Conservation (phyloP, 2,113 vertebrate genomes). For the Thamnophis sirtalis region DNA sequence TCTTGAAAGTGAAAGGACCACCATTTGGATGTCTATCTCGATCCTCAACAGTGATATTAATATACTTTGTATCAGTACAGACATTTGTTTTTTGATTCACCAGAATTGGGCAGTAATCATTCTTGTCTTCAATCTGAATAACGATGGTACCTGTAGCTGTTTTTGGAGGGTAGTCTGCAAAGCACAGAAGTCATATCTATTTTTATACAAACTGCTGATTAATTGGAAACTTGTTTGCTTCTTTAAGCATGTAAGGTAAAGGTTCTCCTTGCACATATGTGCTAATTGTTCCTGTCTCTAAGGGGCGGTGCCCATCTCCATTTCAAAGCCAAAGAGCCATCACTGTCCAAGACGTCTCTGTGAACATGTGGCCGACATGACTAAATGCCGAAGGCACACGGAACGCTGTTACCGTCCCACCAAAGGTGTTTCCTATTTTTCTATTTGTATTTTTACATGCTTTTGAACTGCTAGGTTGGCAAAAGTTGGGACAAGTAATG, state of each 20-base stretch:
- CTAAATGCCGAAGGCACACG: too few species aligned
- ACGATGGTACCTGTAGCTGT: slow-evolving; percentile 85
- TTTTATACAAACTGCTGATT: neutral
- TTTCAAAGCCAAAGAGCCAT: too few species aligned
- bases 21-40: slow-evolving; percentile 75
- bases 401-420: too few species aligned
- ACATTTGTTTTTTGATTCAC: slow-evolving; percentile 59
- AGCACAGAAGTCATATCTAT: neutral
- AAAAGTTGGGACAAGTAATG: too few species aligned
- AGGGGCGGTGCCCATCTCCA: too few species aligned
- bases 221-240: neutral
- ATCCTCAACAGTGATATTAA: slow-evolving; percentile 80
- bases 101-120: slow-evolving; percentile 87
- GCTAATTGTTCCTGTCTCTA: too few species aligned
- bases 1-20: slow-evolving; percentile 76
- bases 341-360: too few species aligned
- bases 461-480: too few species aligned
- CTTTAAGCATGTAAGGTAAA: neutral
- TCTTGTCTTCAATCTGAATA: slow-evolving; percentile 80
- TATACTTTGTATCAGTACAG: slow-evolving; percentile 64
- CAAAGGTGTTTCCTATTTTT: too few species aligned
- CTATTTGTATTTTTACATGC: too few species aligned
- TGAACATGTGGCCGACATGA: too few species aligned
- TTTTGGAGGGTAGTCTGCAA: slow-evolving; percentile 71
- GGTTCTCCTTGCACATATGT: too few species aligned